Evolutionary conservation across 2,888 invertebrate genomes (phyloP), one percentile per base, ranked within the genome.

Genomic region (Pomacea canaliculata): DNA sequence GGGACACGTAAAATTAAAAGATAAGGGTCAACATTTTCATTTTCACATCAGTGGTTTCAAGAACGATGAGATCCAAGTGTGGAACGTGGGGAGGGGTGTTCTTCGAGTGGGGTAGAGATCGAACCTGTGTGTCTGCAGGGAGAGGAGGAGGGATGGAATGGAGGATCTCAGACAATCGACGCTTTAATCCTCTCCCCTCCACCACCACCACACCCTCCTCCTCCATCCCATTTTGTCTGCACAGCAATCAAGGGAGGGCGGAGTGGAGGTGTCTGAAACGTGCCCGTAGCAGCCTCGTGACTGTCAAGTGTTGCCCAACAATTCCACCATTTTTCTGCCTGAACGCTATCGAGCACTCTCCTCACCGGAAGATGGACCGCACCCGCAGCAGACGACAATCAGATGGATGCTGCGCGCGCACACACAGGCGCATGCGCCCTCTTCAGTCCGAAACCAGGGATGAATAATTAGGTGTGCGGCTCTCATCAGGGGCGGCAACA

Each of bases 21-120:
- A 63, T 63, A 63, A 63, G 63, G 63, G 63, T 63, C 63, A n/a
- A 23, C 63, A 63, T 63, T 56, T 56, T 56, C 8, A 56, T 56
- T 56, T 56, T 56, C 51, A 56, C 51, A 56, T 56, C 51, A 16
- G 16, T 56, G 51, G 51, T 56, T 56, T 56, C 51, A 56, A 56
- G 7, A 56, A 56, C 10, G 12, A 10, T 56, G 51, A 4, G 51
- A 56, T 10, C 51, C 12, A 10, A 7, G 12, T 56, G 51, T 10
- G 51, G 12, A 7, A 8, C 0, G 51, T 56, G 51, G 16, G 16
- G 51, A 7, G 0, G 51, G 51, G 51, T 10, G 51, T 56, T 37
- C 3, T 37, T 37, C 37, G 51, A 16, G 51, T 4, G 3, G 51
- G 51, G 51, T 56, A 56, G 51, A 56, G 51, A 56, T 7, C 4